Evolutionary conservation across 92 coral and sea anemone genomes (phyloP).

Genomic region (Siderastrea radians): DNA sequence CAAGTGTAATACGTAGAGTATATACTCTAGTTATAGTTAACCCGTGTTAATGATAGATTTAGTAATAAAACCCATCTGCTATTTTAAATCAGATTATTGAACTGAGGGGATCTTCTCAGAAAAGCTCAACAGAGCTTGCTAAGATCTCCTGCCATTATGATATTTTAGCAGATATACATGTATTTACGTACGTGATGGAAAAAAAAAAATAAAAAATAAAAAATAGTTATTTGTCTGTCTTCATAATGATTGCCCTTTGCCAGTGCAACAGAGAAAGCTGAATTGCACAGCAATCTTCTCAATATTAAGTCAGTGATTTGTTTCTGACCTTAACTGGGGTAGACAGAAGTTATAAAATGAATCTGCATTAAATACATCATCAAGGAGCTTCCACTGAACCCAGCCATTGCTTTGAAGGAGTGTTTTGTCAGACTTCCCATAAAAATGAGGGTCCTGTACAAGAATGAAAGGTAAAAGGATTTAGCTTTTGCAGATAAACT

Average conservation of each 20-base stretch:
- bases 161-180: no score
- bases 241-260: not conserved
- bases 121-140: no score
- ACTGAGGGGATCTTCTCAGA: no score
- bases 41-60: no score
- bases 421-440: slow-evolving; percentile 62
- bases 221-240: no score
- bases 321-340: slow-evolving; percentile 76
- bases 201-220: no score
- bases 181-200: no score
- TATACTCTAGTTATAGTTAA: no score
- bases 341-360: slow-evolving; percentile 98
- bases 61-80: no score
- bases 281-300: not conserved
- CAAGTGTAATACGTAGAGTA: no score
- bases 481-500: not conserved
- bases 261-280: not conserved
- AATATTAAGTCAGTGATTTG: not conserved
- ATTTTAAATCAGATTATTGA: no score
- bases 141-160: no score
- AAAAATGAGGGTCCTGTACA: slow-evolving; percentile 93
- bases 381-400: slow-evolving; percentile 85
- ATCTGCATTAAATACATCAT: slow-evolving; percentile 73
- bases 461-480: not conserved
- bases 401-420: slow-evolving; percentile 82